Percentiles rank a stretch among this genome's conserved stretches.
Conservation (phyloP, 2,888 invertebrate species). For the Tryphoninae sp. region DNA sequence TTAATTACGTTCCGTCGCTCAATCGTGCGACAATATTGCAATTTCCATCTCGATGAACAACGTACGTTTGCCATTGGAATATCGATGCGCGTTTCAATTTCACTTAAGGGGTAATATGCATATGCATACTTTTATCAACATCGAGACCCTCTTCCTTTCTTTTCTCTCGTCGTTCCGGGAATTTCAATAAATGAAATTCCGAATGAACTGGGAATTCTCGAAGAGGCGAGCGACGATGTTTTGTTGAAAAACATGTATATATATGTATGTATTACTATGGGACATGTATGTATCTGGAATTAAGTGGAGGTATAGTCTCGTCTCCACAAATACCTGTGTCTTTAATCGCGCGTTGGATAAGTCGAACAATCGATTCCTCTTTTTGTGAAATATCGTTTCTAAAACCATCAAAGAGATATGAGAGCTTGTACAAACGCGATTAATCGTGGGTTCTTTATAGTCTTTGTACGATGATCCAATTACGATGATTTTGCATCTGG, state of each 20-base stretch:
- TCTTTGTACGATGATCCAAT: neutral
- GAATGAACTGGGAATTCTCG: constrained; percentile 52
- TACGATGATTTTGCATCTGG: neutral
- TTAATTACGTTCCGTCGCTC: too few species aligned
- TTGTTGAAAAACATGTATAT: neutral
- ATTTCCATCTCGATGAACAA: too few species aligned
- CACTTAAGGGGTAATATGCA: neutral
- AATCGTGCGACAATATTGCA: too few species aligned
- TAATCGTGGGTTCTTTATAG: neutral
- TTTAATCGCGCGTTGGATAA: constrained; percentile 9
- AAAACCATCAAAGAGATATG: neutral
- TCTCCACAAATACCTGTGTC: too few species aligned
- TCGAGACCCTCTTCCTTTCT: neutral
- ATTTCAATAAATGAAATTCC: constrained; percentile 73
- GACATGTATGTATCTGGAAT: neutral
- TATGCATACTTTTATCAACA: constrained; percentile 3
- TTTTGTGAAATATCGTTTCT: neutral
- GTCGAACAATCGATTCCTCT: constrained; percentile 3
- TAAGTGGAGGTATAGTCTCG: too few species aligned
- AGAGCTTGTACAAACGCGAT: neutral
- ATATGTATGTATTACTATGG: neutral
- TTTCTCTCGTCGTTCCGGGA: constrained; percentile 59
- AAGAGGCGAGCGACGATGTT: constrained; percentile 33
- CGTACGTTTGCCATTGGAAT: too few species aligned
- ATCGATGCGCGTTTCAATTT: too few species aligned